Evolutionary conservation across 1,140 invertebrate species (phyloP).

Genomic region (Leptopilina clavipes): DNA sequence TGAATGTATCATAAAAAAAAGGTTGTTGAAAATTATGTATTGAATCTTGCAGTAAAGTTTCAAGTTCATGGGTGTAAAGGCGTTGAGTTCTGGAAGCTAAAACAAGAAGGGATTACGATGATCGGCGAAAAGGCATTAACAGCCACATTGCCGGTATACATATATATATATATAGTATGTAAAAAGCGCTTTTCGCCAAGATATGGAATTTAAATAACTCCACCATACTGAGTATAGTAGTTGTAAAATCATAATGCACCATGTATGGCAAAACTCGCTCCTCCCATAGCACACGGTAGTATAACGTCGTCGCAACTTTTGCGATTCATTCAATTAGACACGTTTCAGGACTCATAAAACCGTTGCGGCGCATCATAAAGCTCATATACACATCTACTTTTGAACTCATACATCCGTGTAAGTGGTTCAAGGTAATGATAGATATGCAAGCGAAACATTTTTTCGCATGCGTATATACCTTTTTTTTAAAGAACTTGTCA

Average conservation of each 20-base stretch:
- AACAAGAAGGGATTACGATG: constrained; percentile 1
- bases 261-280: constrained; percentile 24
- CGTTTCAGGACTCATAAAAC: constrained; percentile 33
- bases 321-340: constrained; percentile 35
- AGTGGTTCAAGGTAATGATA: constrained; percentile 35
- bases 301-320: constrained; percentile 18
- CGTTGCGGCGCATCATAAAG: constrained; percentile 28
- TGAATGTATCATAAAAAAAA: neutral
- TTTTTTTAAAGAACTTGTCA: constrained; percentile 21
- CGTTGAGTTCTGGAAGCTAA: constrained; percentile 27
- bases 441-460: constrained; percentile 9
- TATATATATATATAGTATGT: too few relatives aligned
- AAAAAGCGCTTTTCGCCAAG: neutral
- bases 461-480: neutral
- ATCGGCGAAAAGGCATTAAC: constrained; percentile 26
- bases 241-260: constrained; percentile 27
- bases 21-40: neutral
- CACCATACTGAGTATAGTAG: constrained; percentile 12
- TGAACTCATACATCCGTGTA: constrained; percentile 24
- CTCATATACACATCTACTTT: neutral
- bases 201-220: constrained; percentile 35
- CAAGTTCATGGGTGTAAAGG: constrained; percentile 16
- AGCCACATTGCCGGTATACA: neutral
- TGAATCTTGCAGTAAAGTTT: constrained; percentile 3
- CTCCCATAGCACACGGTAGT: constrained; percentile 19